Evolutionary conservation across 2,888 invertebrate genomes (phyloP), one percentile per base, ranked within the genome.

Genomic region (Drosophila ezoana): DNA sequence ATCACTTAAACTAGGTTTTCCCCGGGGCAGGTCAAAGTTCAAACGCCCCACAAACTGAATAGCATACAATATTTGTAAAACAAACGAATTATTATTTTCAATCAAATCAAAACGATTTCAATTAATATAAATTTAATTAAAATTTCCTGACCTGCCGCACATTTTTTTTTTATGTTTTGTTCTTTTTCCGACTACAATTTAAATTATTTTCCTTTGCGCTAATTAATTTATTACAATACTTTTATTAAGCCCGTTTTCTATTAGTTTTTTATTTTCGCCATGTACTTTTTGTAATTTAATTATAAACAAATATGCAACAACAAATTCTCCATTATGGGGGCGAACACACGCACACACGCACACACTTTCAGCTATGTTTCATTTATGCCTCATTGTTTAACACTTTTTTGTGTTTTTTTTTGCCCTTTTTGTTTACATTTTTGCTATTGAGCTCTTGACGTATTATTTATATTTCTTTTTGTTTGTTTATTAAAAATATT

Each of bases 401-500:
- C 3, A 16, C 1, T 3, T 9, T 23, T 23, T 23, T 44, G 6
- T n/a, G 11, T 20, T 3, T 4, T 10, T n/a, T n/a, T n/a, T n/a
- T n/a, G n/a, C n/a, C 33, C 44, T 48, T 41, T 18, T 38, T 43
- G 44, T 62, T 47, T 48, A 28, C n/a, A 32, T 33, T 33, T 47
- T 56, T 45, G 33, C 56, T 44, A 57, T 72, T 68, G 48, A 67
- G 41, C 68, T 68, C 62, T 44, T 56, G 48, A 56, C 20, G 54
- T 69, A 14, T 63, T 63, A 44, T 65, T 60, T 71, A 54, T 44
- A 35, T 56, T 62, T 48, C 37, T 40, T 59, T 49, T 79, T 82
- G 66, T 74, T 74, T 89, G 72, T 85, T 80, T 85, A 87, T 87
- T 87, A 87, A 79, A 87, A 85, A 85, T 89, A 82, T 89, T 86